Evolutionary conservation across 1,140 invertebrate species (phyloP), one percentile per base, ranked within the genome.

Genomic region (Cepaea nemoralis): DNA sequence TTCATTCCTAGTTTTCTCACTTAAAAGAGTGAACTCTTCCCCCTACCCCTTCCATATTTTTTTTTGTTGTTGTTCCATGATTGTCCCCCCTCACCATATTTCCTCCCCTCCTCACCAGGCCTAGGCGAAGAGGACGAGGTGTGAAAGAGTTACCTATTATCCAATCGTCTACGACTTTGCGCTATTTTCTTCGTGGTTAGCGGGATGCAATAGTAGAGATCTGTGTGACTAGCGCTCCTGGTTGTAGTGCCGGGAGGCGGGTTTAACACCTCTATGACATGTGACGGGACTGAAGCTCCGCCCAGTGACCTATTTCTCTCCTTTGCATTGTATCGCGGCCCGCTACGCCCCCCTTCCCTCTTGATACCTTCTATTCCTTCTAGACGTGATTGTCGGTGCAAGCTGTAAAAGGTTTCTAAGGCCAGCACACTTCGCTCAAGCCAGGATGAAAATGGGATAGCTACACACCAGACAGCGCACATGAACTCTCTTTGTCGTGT

Each of bases 281-380:
- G 39, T 83, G 82, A 83, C 74, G 67, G 35, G 35, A n/a, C 71
- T 39, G 39, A 80, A 48, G 80, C 77, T 71, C 79, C 84, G 81
- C 85, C 84, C 27, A 33, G 67, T 85, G 84, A 85, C 85, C 82
- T 39, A 85, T 77, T 84, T 84, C 77, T 67, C 69, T 50, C 48
- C 63, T 50, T 70, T 71, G 48, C 71, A 71, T 73, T 63, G 76
- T 83, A 22, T 50, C 73, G 19, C 45, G 45, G 45, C 3, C 73
- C 73, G n/a, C 27, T 75, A 45, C 31, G 19, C 55, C 35, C 22
- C 40, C 45, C n/a, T n/a, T n/a, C n/a, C n/a, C n/a, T n/a, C n/a
- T n/a, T 48, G 2, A 40, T 50, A 35, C 22, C 50, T 55, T 24
- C 8, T 45, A 55, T 55, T n/a, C n/a, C n/a, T n/a, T n/a, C n/a